phyloP scores from a whole-genome alignment of 2,888 invertebrate genomes.

The Philaethria dido region DNA sequence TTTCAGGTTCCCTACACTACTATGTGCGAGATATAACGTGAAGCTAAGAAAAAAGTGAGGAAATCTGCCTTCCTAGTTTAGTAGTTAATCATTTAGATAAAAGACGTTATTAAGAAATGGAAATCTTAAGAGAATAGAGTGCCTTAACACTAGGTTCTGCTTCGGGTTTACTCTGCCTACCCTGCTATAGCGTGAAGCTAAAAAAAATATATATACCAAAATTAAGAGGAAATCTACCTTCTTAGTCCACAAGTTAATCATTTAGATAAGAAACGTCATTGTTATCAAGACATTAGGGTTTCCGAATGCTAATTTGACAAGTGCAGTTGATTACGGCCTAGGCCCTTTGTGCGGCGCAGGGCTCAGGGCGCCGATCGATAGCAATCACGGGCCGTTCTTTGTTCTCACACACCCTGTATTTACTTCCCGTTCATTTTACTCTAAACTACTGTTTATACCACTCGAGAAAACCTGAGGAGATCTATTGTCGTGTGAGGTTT shows the following conservation, averaged over 20 bases:
- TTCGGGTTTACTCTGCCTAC: too few species aligned
- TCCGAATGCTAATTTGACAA: slow-evolving; percentile 20
- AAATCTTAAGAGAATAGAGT: too few species aligned
- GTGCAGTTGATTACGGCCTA: slow-evolving; percentile 25
- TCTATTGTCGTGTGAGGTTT: slow-evolving; percentile 4
- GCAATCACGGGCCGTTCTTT: slow-evolving; percentile 41
- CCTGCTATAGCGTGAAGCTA: too few species aligned
- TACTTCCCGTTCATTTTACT: slow-evolving; percentile 28
- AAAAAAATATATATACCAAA: neutral
- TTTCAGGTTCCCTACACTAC: too few species aligned
- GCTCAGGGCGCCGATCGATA: slow-evolving; percentile 47
- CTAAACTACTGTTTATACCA: slow-evolving; percentile 24
- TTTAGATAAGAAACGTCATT: neutral
- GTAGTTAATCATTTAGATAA: too few species aligned
- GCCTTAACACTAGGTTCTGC: too few species aligned
- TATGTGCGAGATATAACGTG: too few species aligned
- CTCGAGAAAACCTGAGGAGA: slow-evolving; percentile 14
- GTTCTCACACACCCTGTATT: slow-evolving; percentile 38
- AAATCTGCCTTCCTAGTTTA: too few species aligned
- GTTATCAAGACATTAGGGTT: slow-evolving; percentile 5
- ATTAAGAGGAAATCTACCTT: neutral
- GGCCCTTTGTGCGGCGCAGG: slow-evolving; percentile 37
- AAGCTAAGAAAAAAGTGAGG: too few species aligned
- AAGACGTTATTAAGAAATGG: too few species aligned
- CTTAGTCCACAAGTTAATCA: neutral